Evolutionary conservation across 2,113 vertebrate genomes (phyloP), one percentile per base, ranked within the genome.

Genomic region (Clinocottus analis): DNA sequence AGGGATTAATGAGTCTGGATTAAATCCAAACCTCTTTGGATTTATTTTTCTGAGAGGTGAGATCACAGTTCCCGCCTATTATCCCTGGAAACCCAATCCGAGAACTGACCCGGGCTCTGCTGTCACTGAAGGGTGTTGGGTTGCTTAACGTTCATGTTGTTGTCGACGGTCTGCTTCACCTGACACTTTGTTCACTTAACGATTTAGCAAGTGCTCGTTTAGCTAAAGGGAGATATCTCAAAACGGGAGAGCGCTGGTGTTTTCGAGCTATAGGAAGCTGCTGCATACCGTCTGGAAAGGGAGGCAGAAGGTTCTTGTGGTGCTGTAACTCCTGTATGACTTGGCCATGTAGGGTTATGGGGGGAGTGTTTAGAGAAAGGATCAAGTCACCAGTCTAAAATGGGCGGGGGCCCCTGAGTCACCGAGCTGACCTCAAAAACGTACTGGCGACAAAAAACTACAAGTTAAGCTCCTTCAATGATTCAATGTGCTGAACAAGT

Each of bases 351-450:
- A 49, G 29, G 29, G 60, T 29, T 37, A 43, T 27, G 19, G 3
- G 25, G 55, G 56, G 60, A 25, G n/a, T 31, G 55, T 45, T 76
- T 45, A 29, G 70, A 61, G 65, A 55, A 47, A 80, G 69, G 77
- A 80, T 85, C 64, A 62, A 55, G 62, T 83, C 77, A 49, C 70
- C 58, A 12, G 56, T 65, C 74, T 78, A 76, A 61, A 56, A 78
- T 53, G 49, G 73, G 53, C 63, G 1, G 49, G 64, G 19, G 43
- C 23, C 33, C 41, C 51, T 2, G 35, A 65, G 53, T 13, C 4
- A 61, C 39, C 7, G 31, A 17, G 37, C 14, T 62, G 72, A 72
- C 41, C 35, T 72, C 19, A 68, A 72, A 77, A 41, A 58, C 23
- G 21, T 13, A 23, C 41, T 17, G 17, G 29, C 0, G 5, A 61